These are phyloP conservation scores for Dorcus hopei DNA, from an alignment of 2,888 invertebrate genomes.

Conservation along the genomic window DNA sequence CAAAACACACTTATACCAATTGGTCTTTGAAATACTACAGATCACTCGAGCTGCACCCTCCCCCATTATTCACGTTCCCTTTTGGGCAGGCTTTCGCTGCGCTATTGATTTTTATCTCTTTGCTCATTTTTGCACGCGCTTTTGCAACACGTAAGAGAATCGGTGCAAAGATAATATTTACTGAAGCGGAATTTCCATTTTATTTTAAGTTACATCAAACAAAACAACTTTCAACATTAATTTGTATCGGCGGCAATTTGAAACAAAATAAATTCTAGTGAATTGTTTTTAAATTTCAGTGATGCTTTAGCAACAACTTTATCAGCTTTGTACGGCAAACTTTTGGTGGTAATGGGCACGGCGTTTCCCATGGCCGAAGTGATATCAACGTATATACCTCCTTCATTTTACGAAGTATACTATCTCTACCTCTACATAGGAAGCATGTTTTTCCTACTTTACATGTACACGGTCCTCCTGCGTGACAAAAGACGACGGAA, in stretches of 20 bases:
- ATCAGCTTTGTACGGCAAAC: conserved; percentile 90
- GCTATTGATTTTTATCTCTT: conserved; percentile 18
- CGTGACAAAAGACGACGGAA: conserved; percentile 51
- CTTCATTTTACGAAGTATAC: conserved; percentile 85
- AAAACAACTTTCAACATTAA: too few relatives aligned
- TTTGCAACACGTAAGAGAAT: neutral
- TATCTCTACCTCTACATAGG: conserved; percentile 65
- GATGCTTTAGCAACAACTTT: conserved; percentile 86
- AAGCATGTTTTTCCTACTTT: conserved; percentile 65
- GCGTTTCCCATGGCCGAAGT: conserved; percentile 96
- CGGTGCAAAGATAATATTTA: too few relatives aligned
- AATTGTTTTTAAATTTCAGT: conserved; percentile 51
- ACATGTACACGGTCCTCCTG: conserved; percentile 68
- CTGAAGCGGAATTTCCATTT: too few relatives aligned
- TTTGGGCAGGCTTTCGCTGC: neutral
- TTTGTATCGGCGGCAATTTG: too few relatives aligned
- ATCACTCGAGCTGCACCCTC: conserved; percentile 1
- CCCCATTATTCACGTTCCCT: conserved; percentile 8
- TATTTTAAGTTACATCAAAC: too few relatives aligned
- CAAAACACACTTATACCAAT: conserved; percentile 13
- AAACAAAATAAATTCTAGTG: too few relatives aligned
- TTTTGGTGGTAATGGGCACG: conserved; percentile 90
- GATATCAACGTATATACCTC: conserved; percentile 90
- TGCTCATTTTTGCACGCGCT: conserved; percentile 11
- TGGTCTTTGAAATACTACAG: conserved; percentile 2